Conservation (phyloP, 2,888 invertebrate species). For the Neria commutata region DNA sequence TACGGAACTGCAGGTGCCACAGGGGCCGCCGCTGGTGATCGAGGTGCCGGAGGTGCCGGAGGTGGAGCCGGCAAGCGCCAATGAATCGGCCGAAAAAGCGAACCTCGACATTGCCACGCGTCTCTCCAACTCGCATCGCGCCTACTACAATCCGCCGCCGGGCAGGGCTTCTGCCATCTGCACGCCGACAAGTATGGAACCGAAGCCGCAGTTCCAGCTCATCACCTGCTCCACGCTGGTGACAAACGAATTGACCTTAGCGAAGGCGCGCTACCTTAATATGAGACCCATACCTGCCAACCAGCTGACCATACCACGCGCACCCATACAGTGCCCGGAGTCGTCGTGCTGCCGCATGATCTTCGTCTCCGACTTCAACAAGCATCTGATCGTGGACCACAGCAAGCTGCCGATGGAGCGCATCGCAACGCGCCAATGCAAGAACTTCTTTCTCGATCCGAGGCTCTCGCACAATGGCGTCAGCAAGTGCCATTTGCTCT, state of each 20-base stretch:
- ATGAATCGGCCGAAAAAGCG: conserved; percentile 5
- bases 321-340: conserved; percentile 50
- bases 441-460: conserved; percentile 52
- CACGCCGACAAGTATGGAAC: too few species aligned
- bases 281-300: conserved; percentile 21
- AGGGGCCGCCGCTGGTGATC: too few species aligned
- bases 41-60: too few species aligned
- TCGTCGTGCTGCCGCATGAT: conserved; percentile 41
- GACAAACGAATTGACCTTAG: conserved; percentile 16
- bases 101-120: conserved; percentile 6
- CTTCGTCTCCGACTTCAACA: conserved; percentile 52
- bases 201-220: conserved; percentile 37
- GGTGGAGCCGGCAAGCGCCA: background rate
- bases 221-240: conserved; percentile 32
- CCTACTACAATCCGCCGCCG: conserved; percentile 27
- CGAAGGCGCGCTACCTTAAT: conserved; percentile 17
- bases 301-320: conserved; percentile 38
- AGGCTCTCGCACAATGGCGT: conserved; percentile 34
- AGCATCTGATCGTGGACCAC: conserved; percentile 50
- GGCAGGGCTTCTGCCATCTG: background rate
- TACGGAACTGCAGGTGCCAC: background rate
- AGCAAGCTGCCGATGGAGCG: conserved; percentile 46
- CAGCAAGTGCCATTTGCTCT: conserved; percentile 47
- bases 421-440: conserved; percentile 41
- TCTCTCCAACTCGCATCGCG: conserved; percentile 30